These are phyloP conservation scores for Euphydryas editha DNA, from an alignment of 2,888 invertebrate species.

Conservation along the genomic window DNA sequence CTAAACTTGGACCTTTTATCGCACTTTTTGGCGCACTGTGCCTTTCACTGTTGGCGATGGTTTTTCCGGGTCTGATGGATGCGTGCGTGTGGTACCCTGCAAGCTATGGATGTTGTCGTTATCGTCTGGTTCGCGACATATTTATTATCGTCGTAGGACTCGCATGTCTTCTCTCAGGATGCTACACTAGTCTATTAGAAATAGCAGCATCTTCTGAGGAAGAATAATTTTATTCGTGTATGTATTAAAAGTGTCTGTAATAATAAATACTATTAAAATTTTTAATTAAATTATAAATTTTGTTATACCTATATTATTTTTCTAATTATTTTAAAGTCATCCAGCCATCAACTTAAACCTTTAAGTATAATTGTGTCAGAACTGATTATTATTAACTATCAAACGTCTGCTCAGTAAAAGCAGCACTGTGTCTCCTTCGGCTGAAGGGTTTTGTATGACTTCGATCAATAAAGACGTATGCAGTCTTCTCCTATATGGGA, in stretches of 20 bases:
- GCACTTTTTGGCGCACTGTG: slow-evolving; percentile 94
- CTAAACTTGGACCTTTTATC: slow-evolving; percentile 89
- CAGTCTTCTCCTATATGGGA: no score
- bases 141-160: slow-evolving; percentile 52
- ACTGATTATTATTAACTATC: no score
- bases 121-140: slow-evolving; percentile 53
- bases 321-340: no score
- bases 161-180: slow-evolving; percentile 54
- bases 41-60: slow-evolving; percentile 91
- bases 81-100: slow-evolving; percentile 65
- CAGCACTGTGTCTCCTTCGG: no score
- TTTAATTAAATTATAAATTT: not conserved
- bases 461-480: no score
- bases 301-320: no score
- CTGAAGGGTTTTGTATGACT: no score
- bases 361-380: no score
- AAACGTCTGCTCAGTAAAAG: no score
- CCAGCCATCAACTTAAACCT: no score
- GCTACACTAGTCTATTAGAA: slow-evolving; percentile 59
- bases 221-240: not conserved
- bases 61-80: slow-evolving; percentile 88
- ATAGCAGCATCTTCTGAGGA: slow-evolving; percentile 43
- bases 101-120: slow-evolving; percentile 51
- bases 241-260: not conserved
- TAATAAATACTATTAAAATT: no score